Conservation (phyloP, 2,113 vertebrate species). For the Zonotrichia leucophrys region DNA sequence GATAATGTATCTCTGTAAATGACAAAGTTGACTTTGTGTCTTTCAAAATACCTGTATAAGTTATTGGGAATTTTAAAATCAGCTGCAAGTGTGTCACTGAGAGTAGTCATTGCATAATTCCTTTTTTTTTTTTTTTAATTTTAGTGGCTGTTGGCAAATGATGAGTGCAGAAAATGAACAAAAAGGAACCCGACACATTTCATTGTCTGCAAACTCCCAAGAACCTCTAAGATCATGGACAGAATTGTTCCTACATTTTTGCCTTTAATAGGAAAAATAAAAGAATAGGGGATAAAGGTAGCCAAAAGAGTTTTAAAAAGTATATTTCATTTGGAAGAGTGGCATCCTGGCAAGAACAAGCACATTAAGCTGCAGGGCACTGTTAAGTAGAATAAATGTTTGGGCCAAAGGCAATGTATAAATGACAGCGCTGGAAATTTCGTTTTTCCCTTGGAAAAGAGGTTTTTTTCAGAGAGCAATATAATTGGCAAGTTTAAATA, state of each 20-base stretch:
- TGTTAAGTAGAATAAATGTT: conserved; percentile 34
- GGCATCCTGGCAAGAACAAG: conserved; percentile 46
- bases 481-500: conserved; percentile 26
- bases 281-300: background rate
- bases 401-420: background rate
- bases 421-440: conserved; percentile 11
- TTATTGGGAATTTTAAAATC: conserved; percentile 4
- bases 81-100: background rate
- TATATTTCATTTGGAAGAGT: conserved; percentile 12
- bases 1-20: conserved; percentile 40
- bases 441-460: background rate
- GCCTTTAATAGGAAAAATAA: conserved; percentile 2
- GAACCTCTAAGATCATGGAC: background rate
- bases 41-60: conserved; percentile 23
- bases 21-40: background rate
- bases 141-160: background rate
- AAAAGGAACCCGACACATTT: background rate
- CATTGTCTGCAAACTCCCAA: background rate
- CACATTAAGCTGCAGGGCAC: conserved; percentile 25
- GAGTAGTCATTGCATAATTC: background rate
- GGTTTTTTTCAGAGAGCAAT: background rate
- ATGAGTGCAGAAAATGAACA: background rate
- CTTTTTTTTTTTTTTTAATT: background rate
- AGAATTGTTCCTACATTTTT: background rate
- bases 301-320: conserved; percentile 35